Base-by-base conservation (phyloP, 2,888 invertebrate genomes). In the Tiphia femorata region DNA sequence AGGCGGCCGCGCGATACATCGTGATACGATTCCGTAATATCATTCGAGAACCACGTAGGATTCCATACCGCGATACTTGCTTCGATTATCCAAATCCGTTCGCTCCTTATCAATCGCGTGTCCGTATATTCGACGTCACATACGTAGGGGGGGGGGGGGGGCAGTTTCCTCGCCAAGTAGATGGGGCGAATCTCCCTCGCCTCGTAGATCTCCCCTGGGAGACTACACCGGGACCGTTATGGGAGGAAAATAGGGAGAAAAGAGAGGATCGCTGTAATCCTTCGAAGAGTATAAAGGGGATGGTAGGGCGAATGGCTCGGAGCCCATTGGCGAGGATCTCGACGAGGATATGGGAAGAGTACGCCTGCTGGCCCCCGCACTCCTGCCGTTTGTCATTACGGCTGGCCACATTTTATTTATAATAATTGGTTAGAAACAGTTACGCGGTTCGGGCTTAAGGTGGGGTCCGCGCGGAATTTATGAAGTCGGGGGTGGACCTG, bases 351-450 rank as follows among this genome's bases (percentile, higher is more conserved):
- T 57, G 33, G 41, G 25, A 27, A 52, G 27, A n/a, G n/a, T n/a
- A 19, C 6, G 20, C 40, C 27, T 52, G 56, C 55, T 58, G 52
- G 46, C 41, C 44, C 41, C 55, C 54, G 43, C 59, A 49, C 62
- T 54, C 62, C 72, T 69, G 78, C 74, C 75, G 73, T 80, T 80
- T 79, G 77, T 80, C 80, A 80, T 80, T 76, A 77, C 70, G 70
- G 66, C 72, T 72, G 70, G 73, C 75, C 76, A 75, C 75, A 75
- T 79, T 80, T 80, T 80, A 80, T 79, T 80, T 80, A 79, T 80
- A 80, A 80, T 80, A 80, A 80, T 79, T 78, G 79, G 79, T 78
- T 78, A 67, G 79, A 78, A 80, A 79, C 80, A 78, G 80, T 79
- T 80, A 79, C 70, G 78, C 67, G 74, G 70, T 75, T 73, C 72